phyloP scores from a whole-genome alignment of 2,113 vertebrate genomes.

The Cavia aperea region DNA sequence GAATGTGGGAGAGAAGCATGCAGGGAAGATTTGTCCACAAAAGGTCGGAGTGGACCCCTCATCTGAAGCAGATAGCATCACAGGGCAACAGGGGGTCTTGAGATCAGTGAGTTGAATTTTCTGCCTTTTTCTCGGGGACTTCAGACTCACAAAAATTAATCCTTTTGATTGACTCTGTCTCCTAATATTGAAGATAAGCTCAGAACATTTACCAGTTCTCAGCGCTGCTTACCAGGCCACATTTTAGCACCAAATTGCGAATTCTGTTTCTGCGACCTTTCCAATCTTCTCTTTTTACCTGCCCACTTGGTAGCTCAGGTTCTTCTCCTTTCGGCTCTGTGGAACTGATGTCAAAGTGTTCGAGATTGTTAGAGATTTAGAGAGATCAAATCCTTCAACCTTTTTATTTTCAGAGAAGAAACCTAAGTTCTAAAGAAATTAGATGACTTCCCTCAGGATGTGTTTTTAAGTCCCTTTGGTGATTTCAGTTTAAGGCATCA shows the following conservation, averaged over 20 bases:
- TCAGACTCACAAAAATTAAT: slow-evolving; percentile 68
- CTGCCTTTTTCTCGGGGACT: slow-evolving; percentile 54
- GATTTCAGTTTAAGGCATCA: slow-evolving; percentile 20
- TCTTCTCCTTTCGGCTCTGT: slow-evolving; percentile 4
- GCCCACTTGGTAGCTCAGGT: slow-evolving; percentile 56
- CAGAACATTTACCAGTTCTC: slow-evolving; percentile 63
- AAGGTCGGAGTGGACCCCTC: slow-evolving; percentile 56
- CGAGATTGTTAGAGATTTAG: slow-evolving; percentile 51
- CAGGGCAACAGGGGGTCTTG: slow-evolving; percentile 58
- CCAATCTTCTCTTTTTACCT: slow-evolving; percentile 53
- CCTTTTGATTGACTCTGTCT: slow-evolving; percentile 66
- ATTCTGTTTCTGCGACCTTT: slow-evolving; percentile 64
- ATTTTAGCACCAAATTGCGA: slow-evolving; percentile 62
- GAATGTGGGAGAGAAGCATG: slow-evolving; percentile 47
- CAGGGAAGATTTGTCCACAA: slow-evolving; percentile 47
- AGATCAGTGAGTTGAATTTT: slow-evolving; percentile 66
- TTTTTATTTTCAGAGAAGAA: slow-evolving; percentile 49
- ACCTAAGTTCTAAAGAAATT: slow-evolving; percentile 30
- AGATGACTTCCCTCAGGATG: slow-evolving; percentile 26
- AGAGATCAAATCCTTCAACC: slow-evolving; percentile 47
- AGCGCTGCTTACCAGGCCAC: slow-evolving; percentile 52
- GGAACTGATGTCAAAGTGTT: slow-evolving; percentile 55
- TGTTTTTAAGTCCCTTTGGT: slow-evolving; percentile 37
- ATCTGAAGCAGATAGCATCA: slow-evolving; percentile 60
- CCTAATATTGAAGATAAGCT: slow-evolving; percentile 69